These are phyloP conservation scores for Hylaea fasciaria DNA, from an alignment of 2,888 invertebrate species.

Conservation along the genomic window DNA sequence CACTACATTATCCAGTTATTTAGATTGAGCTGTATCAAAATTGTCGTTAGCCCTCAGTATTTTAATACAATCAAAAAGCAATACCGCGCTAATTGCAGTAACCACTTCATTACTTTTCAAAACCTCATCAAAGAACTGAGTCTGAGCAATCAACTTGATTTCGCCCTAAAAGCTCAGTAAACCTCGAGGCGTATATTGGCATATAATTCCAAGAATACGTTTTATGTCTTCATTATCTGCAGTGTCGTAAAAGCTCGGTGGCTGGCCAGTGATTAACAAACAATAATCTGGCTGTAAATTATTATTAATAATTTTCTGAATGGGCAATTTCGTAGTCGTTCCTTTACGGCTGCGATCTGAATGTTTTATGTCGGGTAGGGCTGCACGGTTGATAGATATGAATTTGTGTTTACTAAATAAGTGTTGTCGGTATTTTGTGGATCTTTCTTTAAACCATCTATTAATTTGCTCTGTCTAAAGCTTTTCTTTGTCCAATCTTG, in stretches of 20 bases:
- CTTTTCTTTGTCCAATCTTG: too few species aligned
- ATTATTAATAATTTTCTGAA: slow-evolving; percentile 58
- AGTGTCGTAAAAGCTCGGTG: slow-evolving; percentile 48
- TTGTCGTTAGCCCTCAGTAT: not conserved
- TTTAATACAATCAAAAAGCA: not conserved
- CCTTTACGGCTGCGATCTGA: slow-evolving; percentile 19
- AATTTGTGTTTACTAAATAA: not conserved
- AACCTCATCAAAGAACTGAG: slow-evolving; percentile 15
- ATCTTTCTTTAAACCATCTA: too few species aligned
- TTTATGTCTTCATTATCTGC: slow-evolving; percentile 69
- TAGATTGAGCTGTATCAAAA: too few species aligned
- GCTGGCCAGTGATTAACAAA: slow-evolving; percentile 60
- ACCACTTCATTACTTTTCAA: slow-evolving; percentile 20
- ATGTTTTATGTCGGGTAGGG: slow-evolving; percentile 21
- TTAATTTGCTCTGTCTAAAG: too few species aligned
- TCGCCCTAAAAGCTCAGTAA: slow-evolving; percentile 18
- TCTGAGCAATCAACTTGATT: slow-evolving; percentile 21
- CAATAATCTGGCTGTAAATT: slow-evolving; percentile 65
- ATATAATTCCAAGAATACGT: slow-evolving; percentile 53
- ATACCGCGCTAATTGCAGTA: slow-evolving; percentile 11
- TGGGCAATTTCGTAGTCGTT: slow-evolving; percentile 33
- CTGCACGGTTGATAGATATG: not conserved
- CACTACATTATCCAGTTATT: too few species aligned
- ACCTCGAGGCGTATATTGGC: slow-evolving; percentile 37
- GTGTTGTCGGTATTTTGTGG: too few species aligned